Base-by-base conservation (phyloP, 2,113 vertebrate genomes). In the Chaetops frenatus region DNA sequence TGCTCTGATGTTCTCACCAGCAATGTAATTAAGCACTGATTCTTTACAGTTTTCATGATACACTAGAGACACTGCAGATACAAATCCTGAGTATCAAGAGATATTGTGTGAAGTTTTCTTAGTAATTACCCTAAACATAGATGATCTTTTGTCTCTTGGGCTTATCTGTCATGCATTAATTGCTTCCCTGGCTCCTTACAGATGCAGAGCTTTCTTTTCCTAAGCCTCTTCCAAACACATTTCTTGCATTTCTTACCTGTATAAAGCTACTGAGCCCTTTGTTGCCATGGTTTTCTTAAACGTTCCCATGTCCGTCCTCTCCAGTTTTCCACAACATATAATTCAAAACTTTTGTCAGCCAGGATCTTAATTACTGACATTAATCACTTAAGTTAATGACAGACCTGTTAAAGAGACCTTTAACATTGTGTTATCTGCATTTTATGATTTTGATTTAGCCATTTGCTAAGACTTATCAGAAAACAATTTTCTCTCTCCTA, bases 241-340 rank as follows among this genome's bases (percentile, higher is more conserved):
- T 78, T 88, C 31, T 74, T 66, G 6, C 36, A 40, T 88, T 93
- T 94, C 71, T 90, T 92, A 93, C 95, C 56, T 90, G 18, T 86
- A 60, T 6, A 83, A 62, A 83, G 22, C 57, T 74, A 56, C 57
- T 61, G 69, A 84, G 66, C 70, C 40, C 67, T 74, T 90, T 92
- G 90, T 96, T 95, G 80, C 88, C 44, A 94, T 90, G 88, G 88
- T 82, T 83, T 84, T 82, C 36, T 92, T 74, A 92, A 93, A 86
- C 81, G 44, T 88, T 81, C 60, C 76, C 12, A 24, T 21, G 28
- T 48, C 48, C 64, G 27, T 64, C 56, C 40, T 80, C 21, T 88
- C 33, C 40, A 9, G 3, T 64, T 82, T 85, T 71, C 44, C 36
- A 58, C 72, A 74, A 29, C 5, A 57, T 22, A 66, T 22, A 86